Evolutionary conservation across 2,113 vertebrate genomes (phyloP), one percentile per base, ranked within the genome.

Genomic region (Heterotilapia buettikoferi): DNA sequence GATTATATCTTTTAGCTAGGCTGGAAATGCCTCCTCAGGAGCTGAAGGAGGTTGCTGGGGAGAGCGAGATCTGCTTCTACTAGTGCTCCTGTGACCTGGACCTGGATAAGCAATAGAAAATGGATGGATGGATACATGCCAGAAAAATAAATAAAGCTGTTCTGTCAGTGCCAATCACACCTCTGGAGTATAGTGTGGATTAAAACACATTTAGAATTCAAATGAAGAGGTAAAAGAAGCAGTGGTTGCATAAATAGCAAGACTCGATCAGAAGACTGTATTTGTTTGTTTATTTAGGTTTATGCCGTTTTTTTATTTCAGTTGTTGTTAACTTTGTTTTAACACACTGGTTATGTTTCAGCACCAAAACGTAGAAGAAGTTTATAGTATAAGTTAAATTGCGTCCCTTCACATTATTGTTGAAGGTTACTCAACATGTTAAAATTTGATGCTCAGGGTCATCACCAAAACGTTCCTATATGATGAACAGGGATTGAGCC

Each of bases 361-460:
- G 43, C 12, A 78, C 71, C 71, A 50, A 50, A 8, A 50, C 71
- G 11, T 47, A 31, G 16, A 29, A 47, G 24, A 78, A 0, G 16
- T 50, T 2, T 78, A 31, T 50, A 6, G 26, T 13, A n/a, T 50
- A 29, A 31, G 71, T 78, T 54, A 54, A 21, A 56, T 24, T 50
- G 71, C 10, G 0, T 50, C 6, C 3, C 0, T 78, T 50, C 26
- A 31, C 26, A 50, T 18, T 12, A 31, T 2, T n/a, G 26, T 1
- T 31, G 45, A 78, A 78, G 26, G 3, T 52, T 52, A 52, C 26
- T 18, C 26, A n/a, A 19, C 45, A 24, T 78, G 71, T 31, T 78
- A 19, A 50, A 50, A 78, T 50, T 5, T 52, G 26, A 13, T 10
- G 0, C 7, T 78, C 16, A 52, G 73, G 45, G 45, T 50, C 71